Conservation (phyloP, 1,140 invertebrate genomes). For the Hyles vespertilio region DNA sequence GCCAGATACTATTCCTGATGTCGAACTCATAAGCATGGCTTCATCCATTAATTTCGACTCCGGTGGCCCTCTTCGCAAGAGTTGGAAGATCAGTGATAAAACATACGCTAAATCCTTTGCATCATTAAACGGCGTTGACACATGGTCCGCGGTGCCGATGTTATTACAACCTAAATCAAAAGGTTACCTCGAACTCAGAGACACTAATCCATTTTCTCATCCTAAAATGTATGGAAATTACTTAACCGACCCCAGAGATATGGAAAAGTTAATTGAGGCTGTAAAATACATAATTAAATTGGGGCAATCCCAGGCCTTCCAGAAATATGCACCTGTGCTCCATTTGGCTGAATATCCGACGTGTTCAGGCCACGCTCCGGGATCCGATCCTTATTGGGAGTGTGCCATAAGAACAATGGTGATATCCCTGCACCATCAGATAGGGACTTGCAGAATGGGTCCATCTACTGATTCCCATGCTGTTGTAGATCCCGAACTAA, state of each 20-base stretch:
- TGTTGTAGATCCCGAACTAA: slow-evolving; percentile 85
- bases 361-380: slow-evolving; percentile 73
- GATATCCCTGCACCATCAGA: slow-evolving; percentile 81
- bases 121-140: slow-evolving; percentile 72
- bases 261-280: slow-evolving; percentile 82
- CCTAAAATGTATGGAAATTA: slow-evolving; percentile 87
- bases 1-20: slow-evolving; percentile 71
- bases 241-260: slow-evolving; percentile 79
- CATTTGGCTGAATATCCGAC: slow-evolving; percentile 76
- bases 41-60: slow-evolving; percentile 60
- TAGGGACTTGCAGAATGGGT: slow-evolving; percentile 87
- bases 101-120: slow-evolving; percentile 46
- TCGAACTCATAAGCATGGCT: slow-evolving; percentile 75
- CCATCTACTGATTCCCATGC: slow-evolving; percentile 79
- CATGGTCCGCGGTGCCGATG: slow-evolving; percentile 83
- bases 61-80: slow-evolving; percentile 52
- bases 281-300: slow-evolving; percentile 80
- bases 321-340: slow-evolving; percentile 76
- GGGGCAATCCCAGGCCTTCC: slow-evolving; percentile 78
- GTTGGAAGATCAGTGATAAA: slow-evolving; percentile 54
- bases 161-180: slow-evolving; percentile 84
- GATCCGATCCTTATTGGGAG: slow-evolving; percentile 83
- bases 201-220: slow-evolving; percentile 83
- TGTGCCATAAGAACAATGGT: slow-evolving; percentile 83
- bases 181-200: slow-evolving; percentile 81